phyloP scores from a whole-genome alignment of 2,797 vertebrate species.

The Protonibea diacanthus region DNA sequence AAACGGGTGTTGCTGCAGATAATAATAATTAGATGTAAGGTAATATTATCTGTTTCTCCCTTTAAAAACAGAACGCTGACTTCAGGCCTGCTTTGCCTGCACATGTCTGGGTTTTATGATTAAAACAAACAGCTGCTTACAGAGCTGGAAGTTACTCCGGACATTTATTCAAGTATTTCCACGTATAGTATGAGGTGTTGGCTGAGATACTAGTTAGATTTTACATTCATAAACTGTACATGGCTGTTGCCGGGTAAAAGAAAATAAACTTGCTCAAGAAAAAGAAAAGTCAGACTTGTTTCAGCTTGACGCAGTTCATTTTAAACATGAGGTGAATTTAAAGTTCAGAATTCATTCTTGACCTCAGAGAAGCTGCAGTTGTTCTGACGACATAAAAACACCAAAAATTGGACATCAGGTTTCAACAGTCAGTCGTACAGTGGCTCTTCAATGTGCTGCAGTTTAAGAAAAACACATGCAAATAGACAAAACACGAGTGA shows the following conservation, averaged over 20 bases:
- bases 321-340: neutral
- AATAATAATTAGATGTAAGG: conserved; percentile 67
- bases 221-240: neutral
- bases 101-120: conserved; percentile 53
- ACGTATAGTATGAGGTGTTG: neutral
- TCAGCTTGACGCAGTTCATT: neutral
- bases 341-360: neutral
- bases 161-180: neutral
- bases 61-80: conserved; percentile 11
- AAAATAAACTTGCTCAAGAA: too few species aligned
- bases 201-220: too few species aligned
- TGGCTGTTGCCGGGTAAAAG: neutral
- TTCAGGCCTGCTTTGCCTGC: conserved; percentile 27
- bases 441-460: too few species aligned
- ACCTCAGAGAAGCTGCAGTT: too few species aligned
- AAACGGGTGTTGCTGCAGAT: conserved; percentile 41
- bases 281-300: too few species aligned
- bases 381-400: too few species aligned
- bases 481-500: too few species aligned
- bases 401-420: too few species aligned
- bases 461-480: too few species aligned
- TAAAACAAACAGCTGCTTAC: conserved; percentile 23
- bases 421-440: too few species aligned
- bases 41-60: conserved; percentile 50
- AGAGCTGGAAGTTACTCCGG: neutral